Conservation (phyloP, 53 echinoderm and acorn worm genomes). For the Holothuria leucospilota region DNA sequence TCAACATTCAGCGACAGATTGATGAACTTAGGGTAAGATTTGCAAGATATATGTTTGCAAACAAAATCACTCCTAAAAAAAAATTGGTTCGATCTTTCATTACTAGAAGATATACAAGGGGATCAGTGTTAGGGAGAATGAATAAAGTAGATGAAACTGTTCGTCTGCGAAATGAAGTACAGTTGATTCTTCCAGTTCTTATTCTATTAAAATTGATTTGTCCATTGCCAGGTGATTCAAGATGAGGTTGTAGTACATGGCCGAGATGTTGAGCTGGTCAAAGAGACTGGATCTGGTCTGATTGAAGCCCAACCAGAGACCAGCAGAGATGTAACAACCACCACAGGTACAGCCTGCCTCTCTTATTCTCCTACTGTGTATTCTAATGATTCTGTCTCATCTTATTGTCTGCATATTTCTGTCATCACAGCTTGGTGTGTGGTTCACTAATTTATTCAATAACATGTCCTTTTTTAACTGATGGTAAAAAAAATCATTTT, state of each 20-base stretch:
- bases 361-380: background rate
- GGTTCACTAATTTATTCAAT: too few species aligned
- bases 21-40: conserved; percentile 71
- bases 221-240: conserved; percentile 65
- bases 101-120: too few species aligned
- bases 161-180: background rate
- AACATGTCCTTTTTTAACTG: too few species aligned
- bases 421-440: too few species aligned
- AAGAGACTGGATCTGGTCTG: conserved; percentile 76
- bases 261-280: conserved; percentile 79
- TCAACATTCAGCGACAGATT: conserved; percentile 93
- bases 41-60: background rate
- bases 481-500: too few species aligned
- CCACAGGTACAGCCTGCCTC: conserved; percentile 72
- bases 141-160: background rate
- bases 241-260: conserved; percentile 90
- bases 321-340: conserved; percentile 65
- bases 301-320: conserved; percentile 85
- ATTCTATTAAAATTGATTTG: background rate
- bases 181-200: background rate
- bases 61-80: too few species aligned
- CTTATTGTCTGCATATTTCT: too few species aligned
- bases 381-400: background rate
- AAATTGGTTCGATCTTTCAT: too few species aligned
- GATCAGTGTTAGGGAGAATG: too few species aligned